Conservation (phyloP, 2,113 vertebrate species). For the Redunca redunca region DNA sequence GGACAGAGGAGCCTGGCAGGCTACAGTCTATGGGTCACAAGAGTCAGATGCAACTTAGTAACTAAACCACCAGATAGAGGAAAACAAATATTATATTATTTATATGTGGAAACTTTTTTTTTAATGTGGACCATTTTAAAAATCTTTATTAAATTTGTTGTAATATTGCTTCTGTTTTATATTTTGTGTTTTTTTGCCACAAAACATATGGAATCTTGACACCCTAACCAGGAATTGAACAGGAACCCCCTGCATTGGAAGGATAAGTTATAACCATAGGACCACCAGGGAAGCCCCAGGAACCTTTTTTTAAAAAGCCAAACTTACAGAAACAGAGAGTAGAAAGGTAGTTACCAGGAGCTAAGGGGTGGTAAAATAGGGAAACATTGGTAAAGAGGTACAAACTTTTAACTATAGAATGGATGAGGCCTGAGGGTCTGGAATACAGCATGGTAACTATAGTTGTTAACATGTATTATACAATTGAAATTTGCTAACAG, state of each 20-base stretch:
- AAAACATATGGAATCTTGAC: not conserved
- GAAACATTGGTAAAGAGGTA: not conserved
- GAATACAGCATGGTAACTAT: not conserved
- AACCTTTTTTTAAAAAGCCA: not conserved
- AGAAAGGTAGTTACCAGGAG: not conserved
- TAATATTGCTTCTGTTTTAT: not conserved
- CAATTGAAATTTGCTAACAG: not conserved
- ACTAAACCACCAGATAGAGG: not conserved
- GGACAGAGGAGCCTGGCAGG: not conserved
- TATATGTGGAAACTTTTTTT: not conserved
- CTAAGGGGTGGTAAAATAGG: not conserved
- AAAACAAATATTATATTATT: not conserved
- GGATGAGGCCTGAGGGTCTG: not conserved
- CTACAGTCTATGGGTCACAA: not conserved
- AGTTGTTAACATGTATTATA: not conserved
- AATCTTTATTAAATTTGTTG: not conserved
- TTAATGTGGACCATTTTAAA: not conserved
- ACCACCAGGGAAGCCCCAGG: not conserved
- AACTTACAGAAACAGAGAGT: not conserved
- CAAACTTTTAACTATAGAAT: not conserved
- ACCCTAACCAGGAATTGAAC: not conserved
- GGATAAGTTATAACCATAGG: not conserved
- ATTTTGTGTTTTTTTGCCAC: not conserved
- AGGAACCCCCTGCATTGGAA: not conserved
- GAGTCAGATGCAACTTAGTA: accelerated